These are phyloP conservation scores for Cydia splendana DNA, from an alignment of 1,140 invertebrate species.

Conservation along the genomic window DNA sequence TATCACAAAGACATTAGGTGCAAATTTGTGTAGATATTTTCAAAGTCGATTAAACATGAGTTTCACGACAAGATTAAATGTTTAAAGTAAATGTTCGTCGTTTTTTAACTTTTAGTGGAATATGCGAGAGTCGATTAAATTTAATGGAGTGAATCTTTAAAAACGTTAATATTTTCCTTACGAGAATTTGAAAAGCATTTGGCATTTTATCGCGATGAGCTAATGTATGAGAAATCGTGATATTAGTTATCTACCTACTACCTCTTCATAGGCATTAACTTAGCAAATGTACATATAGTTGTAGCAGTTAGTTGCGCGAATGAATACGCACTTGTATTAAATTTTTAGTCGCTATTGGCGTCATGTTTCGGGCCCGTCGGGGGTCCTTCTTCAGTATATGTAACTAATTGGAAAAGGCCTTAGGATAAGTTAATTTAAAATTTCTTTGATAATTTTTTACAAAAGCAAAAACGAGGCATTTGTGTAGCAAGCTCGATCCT, in stretches of 20 bases:
- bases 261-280: no score
- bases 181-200: not conserved
- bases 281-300: no score
- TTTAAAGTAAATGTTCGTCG: not conserved
- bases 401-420: no score
- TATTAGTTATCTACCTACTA: no score
- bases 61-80: slow-evolving; percentile 19
- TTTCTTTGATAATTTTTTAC: no score
- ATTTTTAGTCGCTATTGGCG: no score
- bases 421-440: no score
- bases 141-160: not conserved
- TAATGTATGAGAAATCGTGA: not conserved
- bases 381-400: no score
- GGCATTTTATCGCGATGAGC: not conserved
- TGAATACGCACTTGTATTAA: no score
- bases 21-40: not conserved
- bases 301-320: no score
- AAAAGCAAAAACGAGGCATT: no score
- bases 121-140: slow-evolving; percentile 5
- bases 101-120: slow-evolving; percentile 13
- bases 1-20: not conserved
- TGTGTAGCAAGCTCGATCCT: not conserved
- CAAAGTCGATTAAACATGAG: not conserved
- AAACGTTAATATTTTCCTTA: not conserved
- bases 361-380: no score